Evolutionary conservation across 2,888 invertebrate genomes (phyloP).

Genomic region (Plebejus argus): DNA sequence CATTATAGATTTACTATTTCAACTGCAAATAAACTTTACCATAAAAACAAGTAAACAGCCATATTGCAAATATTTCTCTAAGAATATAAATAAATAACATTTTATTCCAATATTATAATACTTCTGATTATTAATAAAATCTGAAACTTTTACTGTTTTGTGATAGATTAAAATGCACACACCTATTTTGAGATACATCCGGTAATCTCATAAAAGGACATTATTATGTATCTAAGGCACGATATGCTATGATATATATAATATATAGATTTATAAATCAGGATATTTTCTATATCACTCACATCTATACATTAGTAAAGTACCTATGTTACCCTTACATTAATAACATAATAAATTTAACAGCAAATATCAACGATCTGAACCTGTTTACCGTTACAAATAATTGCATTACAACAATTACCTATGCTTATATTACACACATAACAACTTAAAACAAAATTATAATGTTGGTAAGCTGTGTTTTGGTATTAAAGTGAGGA

Average conservation of each 20-base stretch:
- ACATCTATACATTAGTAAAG: constrained; percentile 55
- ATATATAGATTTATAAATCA: no score
- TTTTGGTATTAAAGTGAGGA: constrained; percentile 81
- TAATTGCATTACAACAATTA: constrained; percentile 70
- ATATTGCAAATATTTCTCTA: constrained; percentile 60
- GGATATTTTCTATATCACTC: constrained; percentile 72
- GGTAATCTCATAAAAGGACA: constrained; percentile 56
- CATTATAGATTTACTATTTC: constrained; percentile 48
- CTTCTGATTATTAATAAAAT: constrained; percentile 48
- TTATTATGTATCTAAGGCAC: constrained; percentile 75
- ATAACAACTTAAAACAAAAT: constrained; percentile 75
- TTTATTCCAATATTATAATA: constrained; percentile 49
- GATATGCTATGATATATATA: constrained; percentile 59
- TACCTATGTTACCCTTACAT: constrained; percentile 62
- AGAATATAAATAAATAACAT: constrained; percentile 53
- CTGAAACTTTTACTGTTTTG: constrained; percentile 48
- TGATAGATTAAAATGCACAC: constrained; percentile 59
- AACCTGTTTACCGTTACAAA: constrained; percentile 59
- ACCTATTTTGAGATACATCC: constrained; percentile 54
- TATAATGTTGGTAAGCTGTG: constrained; percentile 80
- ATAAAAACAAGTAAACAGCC: constrained; percentile 74
- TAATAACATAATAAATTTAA: constrained; percentile 71
- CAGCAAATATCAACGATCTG: constrained; percentile 73
- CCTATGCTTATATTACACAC: constrained; percentile 69
- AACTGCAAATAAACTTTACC: constrained; percentile 72